These are phyloP conservation scores for Scylla paramamosain DNA, from an alignment of 1,140 invertebrate species.

Conservation along the genomic window DNA sequence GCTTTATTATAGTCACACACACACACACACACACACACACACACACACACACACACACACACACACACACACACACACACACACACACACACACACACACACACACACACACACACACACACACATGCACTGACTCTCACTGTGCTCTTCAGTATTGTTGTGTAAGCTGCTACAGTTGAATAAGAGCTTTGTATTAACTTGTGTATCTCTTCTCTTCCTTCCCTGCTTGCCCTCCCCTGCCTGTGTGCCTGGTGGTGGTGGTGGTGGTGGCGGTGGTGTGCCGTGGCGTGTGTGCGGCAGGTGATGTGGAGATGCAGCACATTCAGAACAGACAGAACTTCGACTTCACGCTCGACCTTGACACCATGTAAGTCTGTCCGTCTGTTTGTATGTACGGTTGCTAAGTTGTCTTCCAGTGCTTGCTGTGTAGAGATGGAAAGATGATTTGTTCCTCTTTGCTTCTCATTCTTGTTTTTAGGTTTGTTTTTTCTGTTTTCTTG, in stretches of 20 bases:
- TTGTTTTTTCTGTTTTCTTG: too few relatives aligned
- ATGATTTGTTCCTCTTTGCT: background rate
- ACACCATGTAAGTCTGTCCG: conserved; percentile 79
- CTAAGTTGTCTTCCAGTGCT: background rate
- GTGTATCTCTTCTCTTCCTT: background rate
- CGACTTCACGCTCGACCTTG: conserved; percentile 85
- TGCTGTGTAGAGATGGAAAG: background rate
- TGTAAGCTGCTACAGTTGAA: too few relatives aligned
- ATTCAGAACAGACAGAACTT: conserved; percentile 81
- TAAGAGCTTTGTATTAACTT: too few relatives aligned
- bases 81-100: too few relatives aligned
- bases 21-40: too few relatives aligned
- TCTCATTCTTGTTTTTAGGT: too few relatives aligned
- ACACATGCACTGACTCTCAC: too few relatives aligned
- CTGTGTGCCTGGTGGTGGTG: background rate
- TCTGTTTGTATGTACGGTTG: background rate
- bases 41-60: too few relatives aligned
- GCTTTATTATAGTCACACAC: too few relatives aligned
- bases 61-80: too few relatives aligned
- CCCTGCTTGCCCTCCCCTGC: background rate
- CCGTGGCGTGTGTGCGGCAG: background rate
- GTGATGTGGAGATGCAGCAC: conserved; percentile 54
- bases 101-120: too few relatives aligned
- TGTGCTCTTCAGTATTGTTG: too few relatives aligned
- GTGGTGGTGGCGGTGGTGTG: background rate